Base-by-base conservation (phyloP, 1,140 invertebrate species). In the Cotesia chilonis region DNA sequence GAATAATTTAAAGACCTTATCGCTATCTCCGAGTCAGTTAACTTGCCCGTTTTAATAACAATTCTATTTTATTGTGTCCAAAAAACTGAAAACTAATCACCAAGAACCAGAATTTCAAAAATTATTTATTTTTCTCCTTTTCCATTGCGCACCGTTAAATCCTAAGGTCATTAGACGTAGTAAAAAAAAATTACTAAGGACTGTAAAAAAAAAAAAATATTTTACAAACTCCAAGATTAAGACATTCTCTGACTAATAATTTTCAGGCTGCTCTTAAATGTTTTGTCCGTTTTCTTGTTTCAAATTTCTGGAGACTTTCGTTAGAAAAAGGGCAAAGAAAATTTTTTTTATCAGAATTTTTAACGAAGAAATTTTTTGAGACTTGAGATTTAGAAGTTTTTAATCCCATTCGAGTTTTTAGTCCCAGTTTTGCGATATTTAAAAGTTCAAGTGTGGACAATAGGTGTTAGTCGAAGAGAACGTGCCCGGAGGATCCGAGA, bases 201-300 rank as follows among this genome's bases (percentile, higher is more conserved):
- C 20, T 9, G 12, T 20, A 65, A 28, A 37, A 51, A 52, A 68
- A 68, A 54, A 51, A 52, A 68, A 14, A 54, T 54, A 68, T 35
- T 68, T 57, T 38, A 57, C 67, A 61, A 63, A 66, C 67, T 74
- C 74, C 70, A 75, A 78, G 79, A 86, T 85, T 82, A 84, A 85
- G 84, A 85, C 84, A 86, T 85, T 84, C 81, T 71, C 83, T 74
- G 72, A 77, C 81, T 84, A 84, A 85, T 84, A 85, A 86, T 84
- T 85, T 85, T 80, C 80, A 79, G 78, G 67, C 76, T 73, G 78
- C 71, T 54, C 35, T 79, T 37, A 77, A 79, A 85, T 78, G 74
- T 83, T 80, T 83, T 82, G 83, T 82, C 82, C 81, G 36, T 60
- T 10, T 41, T 10, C 37, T n/a, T 47, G 41, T 47, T 10, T 47